Evolutionary conservation across 1,140 invertebrate genomes (phyloP).

Genomic region (Rhopalosiphum maidis): DNA sequence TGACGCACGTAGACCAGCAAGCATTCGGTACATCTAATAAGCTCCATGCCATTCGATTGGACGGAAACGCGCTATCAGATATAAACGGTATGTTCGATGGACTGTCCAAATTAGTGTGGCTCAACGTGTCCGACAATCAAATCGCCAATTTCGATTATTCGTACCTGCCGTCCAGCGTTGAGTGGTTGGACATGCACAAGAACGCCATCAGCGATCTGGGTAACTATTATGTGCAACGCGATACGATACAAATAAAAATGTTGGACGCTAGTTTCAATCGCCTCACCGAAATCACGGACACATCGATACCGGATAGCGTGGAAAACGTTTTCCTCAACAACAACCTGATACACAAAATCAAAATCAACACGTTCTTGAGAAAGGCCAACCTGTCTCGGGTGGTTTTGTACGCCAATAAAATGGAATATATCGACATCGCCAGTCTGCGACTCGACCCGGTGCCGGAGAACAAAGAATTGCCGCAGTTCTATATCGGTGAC

Average conservation of each 20-base stretch:
- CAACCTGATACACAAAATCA: conserved; percentile 79
- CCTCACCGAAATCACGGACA: conserved; percentile 74
- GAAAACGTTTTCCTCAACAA: conserved; percentile 83
- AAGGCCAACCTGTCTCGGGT: conserved; percentile 83
- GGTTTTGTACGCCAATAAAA: conserved; percentile 85
- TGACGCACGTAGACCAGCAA: conserved; percentile 80
- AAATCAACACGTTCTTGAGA: conserved; percentile 82
- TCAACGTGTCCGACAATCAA: conserved; percentile 91
- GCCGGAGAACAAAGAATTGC: conserved; percentile 72
- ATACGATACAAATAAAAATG: conserved; percentile 73
- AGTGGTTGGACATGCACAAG: conserved; percentile 89
- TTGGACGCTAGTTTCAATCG: conserved; percentile 85
- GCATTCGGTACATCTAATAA: conserved; percentile 81
- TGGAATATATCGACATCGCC: conserved; percentile 81
- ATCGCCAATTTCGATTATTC: conserved; percentile 90
- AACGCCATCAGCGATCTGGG: conserved; percentile 84
- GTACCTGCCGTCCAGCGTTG: conserved; percentile 79
- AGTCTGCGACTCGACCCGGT: conserved; percentile 77
- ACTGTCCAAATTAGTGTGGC: conserved; percentile 81
- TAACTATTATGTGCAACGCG: conserved; percentile 74
- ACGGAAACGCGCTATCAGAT: conserved; percentile 83
- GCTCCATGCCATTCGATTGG: conserved; percentile 84
- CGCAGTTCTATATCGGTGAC: conserved; percentile 86
- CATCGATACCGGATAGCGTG: conserved; percentile 77
- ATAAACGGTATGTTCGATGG: conserved; percentile 86